phyloP scores from a whole-genome alignment of 2,113 vertebrate genomes.

The Phoxinus phoxinus region DNA sequence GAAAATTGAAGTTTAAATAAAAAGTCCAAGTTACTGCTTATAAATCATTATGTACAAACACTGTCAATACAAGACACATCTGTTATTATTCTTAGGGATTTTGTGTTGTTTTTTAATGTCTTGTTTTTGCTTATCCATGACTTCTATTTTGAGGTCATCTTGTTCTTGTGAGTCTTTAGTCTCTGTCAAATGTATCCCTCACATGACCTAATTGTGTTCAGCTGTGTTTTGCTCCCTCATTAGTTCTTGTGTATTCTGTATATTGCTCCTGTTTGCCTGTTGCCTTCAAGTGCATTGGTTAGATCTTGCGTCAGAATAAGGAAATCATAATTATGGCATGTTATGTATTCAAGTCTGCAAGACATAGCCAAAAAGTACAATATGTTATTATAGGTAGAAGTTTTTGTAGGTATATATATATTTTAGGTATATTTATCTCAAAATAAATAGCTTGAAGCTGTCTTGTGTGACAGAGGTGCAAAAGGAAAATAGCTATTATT shows the following conservation, averaged over 20 bases:
- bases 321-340: not conserved
- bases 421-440: not conserved
- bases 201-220: not conserved
- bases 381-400: not conserved
- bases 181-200: not conserved
- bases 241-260: not conserved
- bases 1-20: no score
- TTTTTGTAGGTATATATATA: not conserved
- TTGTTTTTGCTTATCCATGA: not conserved
- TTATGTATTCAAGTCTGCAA: not conserved
- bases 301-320: not conserved
- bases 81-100: not conserved
- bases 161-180: not conserved
- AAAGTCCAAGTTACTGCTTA: no score
- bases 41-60: not conserved
- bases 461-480: no score
- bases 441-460: not conserved
- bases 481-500: no score
- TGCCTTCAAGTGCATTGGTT: not conserved
- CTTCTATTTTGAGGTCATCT: not conserved
- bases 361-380: not conserved
- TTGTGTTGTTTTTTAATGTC: not conserved
- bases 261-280: not conserved
- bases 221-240: conserved; percentile 21
- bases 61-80: not conserved